Percentiles rank a stretch among this genome's conserved stretches.
Evolutionary conservation across 92 coral and sea anemone genomes (phyloP).

Genomic region (Siderastrea radians): DNA sequence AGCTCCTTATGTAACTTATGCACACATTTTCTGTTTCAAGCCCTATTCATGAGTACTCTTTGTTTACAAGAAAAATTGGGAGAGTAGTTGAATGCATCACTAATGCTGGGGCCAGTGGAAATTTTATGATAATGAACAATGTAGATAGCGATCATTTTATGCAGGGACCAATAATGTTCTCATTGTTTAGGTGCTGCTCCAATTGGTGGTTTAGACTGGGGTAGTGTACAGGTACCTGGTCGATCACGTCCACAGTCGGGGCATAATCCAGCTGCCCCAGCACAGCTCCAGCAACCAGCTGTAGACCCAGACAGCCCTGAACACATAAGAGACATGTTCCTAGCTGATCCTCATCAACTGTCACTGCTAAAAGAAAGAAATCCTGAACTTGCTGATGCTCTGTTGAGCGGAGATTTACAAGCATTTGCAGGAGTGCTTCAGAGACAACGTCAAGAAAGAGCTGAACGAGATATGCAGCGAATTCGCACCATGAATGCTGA

Average conservation of each 20-base stretch:
- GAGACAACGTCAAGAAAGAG: constrained; percentile 86
- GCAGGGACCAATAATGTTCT: no score
- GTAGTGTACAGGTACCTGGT: constrained; percentile 79
- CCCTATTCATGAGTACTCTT: no score
- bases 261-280: constrained; percentile 39
- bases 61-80: no score
- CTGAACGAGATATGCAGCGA: constrained; percentile 86
- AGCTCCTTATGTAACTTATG: no score
- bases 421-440: constrained; percentile 78
- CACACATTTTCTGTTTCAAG: no score
- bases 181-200: constrained; percentile 11
- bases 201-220: constrained; percentile 74
- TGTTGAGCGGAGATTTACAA: constrained; percentile 83
- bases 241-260: constrained; percentile 38
- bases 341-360: constrained; percentile 89
- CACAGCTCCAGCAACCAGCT: constrained; percentile 38
- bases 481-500: constrained; percentile 96
- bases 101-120: no score
- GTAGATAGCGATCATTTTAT: no score
- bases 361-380: constrained; percentile 92
- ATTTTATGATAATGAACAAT: no score
- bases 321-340: constrained; percentile 87
- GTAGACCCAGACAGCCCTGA: constrained; percentile 80
- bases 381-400: constrained; percentile 93
- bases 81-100: no score